A percentile compares a stretch with the other conserved stretches of the same genome.
These are phyloP conservation scores for Pollenia griseotomentosa DNA, from an alignment of 2,888 invertebrate genomes.

Conservation along the genomic window DNA sequence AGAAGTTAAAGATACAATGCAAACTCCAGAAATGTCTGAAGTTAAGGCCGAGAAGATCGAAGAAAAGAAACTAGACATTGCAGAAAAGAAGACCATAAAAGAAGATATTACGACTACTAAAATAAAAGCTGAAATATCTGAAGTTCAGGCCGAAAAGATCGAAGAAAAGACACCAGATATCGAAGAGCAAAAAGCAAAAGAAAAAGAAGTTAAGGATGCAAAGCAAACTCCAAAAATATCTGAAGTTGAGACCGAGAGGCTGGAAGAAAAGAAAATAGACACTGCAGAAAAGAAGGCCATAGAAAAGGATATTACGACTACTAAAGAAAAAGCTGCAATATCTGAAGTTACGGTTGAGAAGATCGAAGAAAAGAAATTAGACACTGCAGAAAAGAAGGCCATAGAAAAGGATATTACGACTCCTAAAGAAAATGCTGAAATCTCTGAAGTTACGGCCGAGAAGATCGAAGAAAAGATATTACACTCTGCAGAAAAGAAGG, in stretches of 20 bases:
- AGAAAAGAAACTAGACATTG: constrained; percentile 56
- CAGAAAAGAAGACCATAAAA: constrained; percentile 15
- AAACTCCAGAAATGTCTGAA: neutral
- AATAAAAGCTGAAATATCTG: constrained; percentile 38
- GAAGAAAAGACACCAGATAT: constrained; percentile 49
- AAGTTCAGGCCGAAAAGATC: constrained; percentile 33
- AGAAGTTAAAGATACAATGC: too few species aligned
- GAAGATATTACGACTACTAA: neutral
- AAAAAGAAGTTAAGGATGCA: neutral
- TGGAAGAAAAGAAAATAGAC: constrained; percentile 22
- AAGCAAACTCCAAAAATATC: constrained; percentile 11
- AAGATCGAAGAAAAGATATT: constrained; percentile 49
- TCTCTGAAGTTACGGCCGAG: constrained; percentile 32
- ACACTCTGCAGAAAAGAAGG: neutral
- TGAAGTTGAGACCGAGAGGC: constrained; percentile 12
- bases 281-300: neutral
- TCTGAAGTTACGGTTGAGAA: constrained; percentile 35
- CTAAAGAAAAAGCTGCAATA: constrained; percentile 3
- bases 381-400: neutral
- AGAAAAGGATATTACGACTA: constrained; percentile 11
- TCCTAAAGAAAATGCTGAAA: neutral
- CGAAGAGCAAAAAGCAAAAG: constrained; percentile 41
- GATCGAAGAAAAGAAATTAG: constrained; percentile 36
- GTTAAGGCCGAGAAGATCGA: constrained; percentile 70
- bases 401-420: constrained; percentile 13